These are phyloP conservation scores for Lutjanus campechanus DNA, from an alignment of 2,797 vertebrate genomes.

Conservation along the genomic window DNA sequence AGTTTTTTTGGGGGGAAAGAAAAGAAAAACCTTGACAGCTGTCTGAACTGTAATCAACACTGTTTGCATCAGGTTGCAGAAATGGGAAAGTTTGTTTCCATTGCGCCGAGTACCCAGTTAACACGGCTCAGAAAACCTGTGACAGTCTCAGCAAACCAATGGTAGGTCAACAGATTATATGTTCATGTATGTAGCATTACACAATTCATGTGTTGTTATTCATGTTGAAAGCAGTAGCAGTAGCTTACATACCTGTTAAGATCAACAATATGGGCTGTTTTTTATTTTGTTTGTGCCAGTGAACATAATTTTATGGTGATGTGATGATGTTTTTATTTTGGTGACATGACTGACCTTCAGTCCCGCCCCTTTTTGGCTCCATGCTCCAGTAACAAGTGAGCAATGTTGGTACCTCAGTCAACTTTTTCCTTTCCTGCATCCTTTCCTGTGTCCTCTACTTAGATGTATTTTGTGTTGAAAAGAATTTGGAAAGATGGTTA, in stretches of 20 bases:
- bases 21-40: background rate
- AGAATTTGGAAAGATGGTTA: too few relatives aligned
- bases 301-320: background rate
- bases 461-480: too few relatives aligned
- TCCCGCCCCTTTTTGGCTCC: too few relatives aligned
- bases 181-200: background rate
- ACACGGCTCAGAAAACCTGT: constrained; percentile 79
- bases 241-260: background rate
- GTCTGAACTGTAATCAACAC: background rate
- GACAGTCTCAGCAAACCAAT: constrained; percentile 75
- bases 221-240: background rate
- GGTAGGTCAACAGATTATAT: constrained; percentile 58
- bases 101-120: constrained; percentile 63
- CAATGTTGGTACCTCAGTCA: too few relatives aligned
- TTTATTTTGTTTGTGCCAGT: background rate
- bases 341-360: background rate
- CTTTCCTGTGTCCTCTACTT: too few relatives aligned
- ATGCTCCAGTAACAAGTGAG: too few relatives aligned
- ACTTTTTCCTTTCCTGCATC: too few relatives aligned
- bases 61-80: constrained; percentile 67
- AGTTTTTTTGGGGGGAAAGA: background rate
- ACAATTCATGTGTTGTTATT: background rate
- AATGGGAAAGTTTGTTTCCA: constrained; percentile 77
- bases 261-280: background rate
- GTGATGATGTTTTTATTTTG: background rate